phyloP scores from a whole-genome alignment of 2,113 vertebrate genomes.

The Oreocharis arfaki region DNA sequence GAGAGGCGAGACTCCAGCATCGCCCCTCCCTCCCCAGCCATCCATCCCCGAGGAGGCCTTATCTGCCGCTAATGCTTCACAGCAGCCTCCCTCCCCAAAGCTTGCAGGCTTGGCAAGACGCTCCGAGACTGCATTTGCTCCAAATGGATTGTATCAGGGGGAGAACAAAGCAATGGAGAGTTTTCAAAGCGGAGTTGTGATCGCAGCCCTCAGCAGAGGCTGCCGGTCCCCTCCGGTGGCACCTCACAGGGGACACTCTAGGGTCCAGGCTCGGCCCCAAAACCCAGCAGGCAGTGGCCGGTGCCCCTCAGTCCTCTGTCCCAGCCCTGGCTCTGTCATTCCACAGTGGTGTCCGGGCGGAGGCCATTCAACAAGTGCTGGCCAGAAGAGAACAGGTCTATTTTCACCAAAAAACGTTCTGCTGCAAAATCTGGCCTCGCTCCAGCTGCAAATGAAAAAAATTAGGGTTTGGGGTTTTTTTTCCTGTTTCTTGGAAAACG shows the following conservation, averaged over 20 bases:
- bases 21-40: neutral
- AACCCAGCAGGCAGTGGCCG: neutral
- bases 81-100: constrained; percentile 31
- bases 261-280: neutral
- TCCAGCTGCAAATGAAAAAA: constrained; percentile 10
- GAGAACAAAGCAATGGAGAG: constrained; percentile 47
- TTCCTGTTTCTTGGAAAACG: constrained; percentile 3
- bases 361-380: neutral
- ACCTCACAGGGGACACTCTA: neutral
- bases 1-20: neutral
- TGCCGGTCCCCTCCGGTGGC: neutral
- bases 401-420: neutral
- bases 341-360: fast-evolving
- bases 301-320: neutral
- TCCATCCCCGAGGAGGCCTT: neutral
- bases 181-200: neutral
- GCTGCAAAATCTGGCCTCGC: neutral
- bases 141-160: constrained; percentile 44
- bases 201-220: neutral
- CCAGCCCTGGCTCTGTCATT: neutral
- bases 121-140: constrained; percentile 43
- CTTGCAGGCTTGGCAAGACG: constrained; percentile 13
- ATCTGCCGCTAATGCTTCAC: neutral
- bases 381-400: neutral
- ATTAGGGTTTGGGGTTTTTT: neutral